Evolutionary conservation across 2,888 invertebrate species (phyloP), one percentile per base, ranked within the genome.

Genomic region (Arge pagana): DNA sequence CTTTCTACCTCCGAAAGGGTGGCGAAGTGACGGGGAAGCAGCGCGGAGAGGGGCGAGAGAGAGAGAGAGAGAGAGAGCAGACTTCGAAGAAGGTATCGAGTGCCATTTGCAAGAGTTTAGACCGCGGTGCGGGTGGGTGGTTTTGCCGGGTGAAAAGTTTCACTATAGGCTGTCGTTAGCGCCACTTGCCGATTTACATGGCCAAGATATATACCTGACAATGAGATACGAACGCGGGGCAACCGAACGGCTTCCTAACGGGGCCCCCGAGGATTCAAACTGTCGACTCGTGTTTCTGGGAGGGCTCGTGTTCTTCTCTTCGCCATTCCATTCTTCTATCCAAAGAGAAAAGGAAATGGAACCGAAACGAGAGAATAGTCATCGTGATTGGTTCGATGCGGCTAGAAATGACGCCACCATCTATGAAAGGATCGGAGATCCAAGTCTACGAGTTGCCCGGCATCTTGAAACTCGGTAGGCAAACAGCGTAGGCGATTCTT

Each of bases 231-330:
- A 19, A 45, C 31, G n/a, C n/a, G 33, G 33, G 42, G 19, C 42
- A 19, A 42, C 31, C 45, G n/a, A 45, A 35, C 45, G 45, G 35
- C 33, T 45, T 57, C 56, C 56, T 65, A 64, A 64, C 64, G 64
- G 61, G 55, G 43, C 61, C 57, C 58, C 23, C 41, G 60, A 53
- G 65, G 58, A 58, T 65, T 65, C 58, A 53, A 48, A 61, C 45
- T 50, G 54, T 54, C 48, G 45, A 42, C 57, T 54, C 54, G 56
- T 52, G 60, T 58, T 60, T 57, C 35, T 24, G 51, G 13, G 15
- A n/a, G 31, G 36, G 40, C 21, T 28, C 24, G 10, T 23, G 21
- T 36, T 11, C 23, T 19, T 18, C 18, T 16, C 10, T 2, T 16
- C 49, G 6, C 10, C 13, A 50, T 31, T 41, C n/a, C n/a, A n/a